Evolutionary conservation across 2,797 vertebrate genomes (phyloP), one percentile per base, ranked within the genome.

Genomic region (Rhynchotus rufescens): DNA sequence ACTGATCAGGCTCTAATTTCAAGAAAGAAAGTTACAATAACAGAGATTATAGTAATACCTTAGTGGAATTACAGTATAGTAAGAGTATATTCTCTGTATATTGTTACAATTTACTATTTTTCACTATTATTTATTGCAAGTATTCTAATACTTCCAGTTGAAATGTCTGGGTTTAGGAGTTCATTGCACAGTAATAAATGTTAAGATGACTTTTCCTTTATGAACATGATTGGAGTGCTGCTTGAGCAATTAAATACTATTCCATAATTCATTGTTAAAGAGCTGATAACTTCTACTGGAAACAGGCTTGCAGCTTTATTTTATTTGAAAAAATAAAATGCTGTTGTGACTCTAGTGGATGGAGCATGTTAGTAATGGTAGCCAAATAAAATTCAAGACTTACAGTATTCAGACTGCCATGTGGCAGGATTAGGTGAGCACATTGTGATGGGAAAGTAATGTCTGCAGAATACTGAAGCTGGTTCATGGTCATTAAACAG

Each of bases 141-240:
- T 42, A 87, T 92, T 91, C 84, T 90, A 71, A 76, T 36, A 67
- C 15, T 85, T 83, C 57, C 0, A 2, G 40, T 45, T 89, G 64
- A 78, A 90, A 90, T 69, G 12, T 77, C 67, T 80, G 65, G 44
- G 40, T 65, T 74, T 60, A 61, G 69, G 45, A 79, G 54, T 95
- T 97, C 89, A 80, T 94, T 84, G 85, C 67, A 23, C 20, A 61
- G 22, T 49, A 67, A 59, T 86, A 95, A 92, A 95, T 64, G 78
- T 23, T 84, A 91, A 93, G 34, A 64, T 66, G 49, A 47, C 82
- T 92, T 94, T 56, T 92, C 68, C 57, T 92, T 77, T 77, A 72
- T 74, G 30, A 66, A 40, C 1, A 0, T 1, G 7, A 85, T 75
- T 84, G 36, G 49, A 94, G 86, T 76, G 52, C 54, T 7, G 5